Evolutionary conservation across 1,140 invertebrate species (phyloP), one percentile per base, ranked within the genome.

Genomic region (Neodiprion fabricii): DNA sequence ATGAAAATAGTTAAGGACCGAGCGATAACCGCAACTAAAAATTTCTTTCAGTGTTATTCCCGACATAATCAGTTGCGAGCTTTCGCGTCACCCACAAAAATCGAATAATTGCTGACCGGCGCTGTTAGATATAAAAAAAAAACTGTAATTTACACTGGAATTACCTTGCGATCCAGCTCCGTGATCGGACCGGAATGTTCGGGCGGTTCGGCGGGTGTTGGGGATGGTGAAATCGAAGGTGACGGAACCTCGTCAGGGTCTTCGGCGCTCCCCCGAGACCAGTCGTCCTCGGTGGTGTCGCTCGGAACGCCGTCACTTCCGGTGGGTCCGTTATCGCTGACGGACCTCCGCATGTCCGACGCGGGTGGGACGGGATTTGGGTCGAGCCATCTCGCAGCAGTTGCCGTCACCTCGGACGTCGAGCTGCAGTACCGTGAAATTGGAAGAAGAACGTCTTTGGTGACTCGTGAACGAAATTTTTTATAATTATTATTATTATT

Each of bases 211-310:
- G 79, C 81, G 9, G 80, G 81, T 9, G 80, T 81, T 5, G 85
- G 83, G 23, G 85, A 84, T 3, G 87, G 86, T 49, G 87, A 89
- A 67, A 78, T 88, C 9, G 82, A 84, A 0, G 87, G 86, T 0
- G 86, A 89, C 8, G 83, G 75, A 9, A 86, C 85, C 72, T 91
- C 86, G 74, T 91, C 89, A 4, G 90, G 91, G 80, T 92, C 89
- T 70, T 92, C 90, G n/a, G 90, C 88, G 80, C 91, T 91, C 70
- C 91, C 91, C 75, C 90, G 87, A 72, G 92, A 93, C 92, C 92
- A 93, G 72, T 93, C 91, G 81, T 93, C 93, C 84, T 92, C 91
- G 3, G 91, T 92, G 9, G 89, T 91, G 81, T 90, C 92, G 82
- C 92, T 93, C 40, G 91, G 91, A 14, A 92, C 91, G 1, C 91